Evolutionary conservation across 2,113 vertebrate genomes (phyloP).

Genomic region (Cinclus mexicanus): DNA sequence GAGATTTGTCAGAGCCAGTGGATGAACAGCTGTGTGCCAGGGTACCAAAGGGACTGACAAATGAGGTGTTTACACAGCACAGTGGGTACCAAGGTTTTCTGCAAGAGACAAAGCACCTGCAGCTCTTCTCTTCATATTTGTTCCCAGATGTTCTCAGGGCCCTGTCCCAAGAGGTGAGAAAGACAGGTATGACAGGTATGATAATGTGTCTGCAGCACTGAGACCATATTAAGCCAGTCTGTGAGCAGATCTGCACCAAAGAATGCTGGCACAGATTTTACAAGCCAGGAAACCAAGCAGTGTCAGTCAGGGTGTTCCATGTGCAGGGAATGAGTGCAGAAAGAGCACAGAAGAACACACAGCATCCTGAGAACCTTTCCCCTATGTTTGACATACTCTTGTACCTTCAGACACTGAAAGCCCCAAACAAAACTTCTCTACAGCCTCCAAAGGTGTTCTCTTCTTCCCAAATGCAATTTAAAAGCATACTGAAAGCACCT

Average conservation of each 20-base stretch:
- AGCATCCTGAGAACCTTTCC: neutral
- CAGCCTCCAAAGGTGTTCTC: neutral
- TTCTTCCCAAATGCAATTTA: neutral
- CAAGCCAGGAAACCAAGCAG: neutral
- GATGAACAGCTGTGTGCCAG: neutral
- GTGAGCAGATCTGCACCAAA: neutral
- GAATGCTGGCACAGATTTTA: neutral
- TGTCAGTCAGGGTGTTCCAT: neutral
- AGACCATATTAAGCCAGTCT: neutral
- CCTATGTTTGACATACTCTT: neutral
- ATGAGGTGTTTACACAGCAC: neutral
- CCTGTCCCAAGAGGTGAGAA: neutral
- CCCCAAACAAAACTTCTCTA: neutral
- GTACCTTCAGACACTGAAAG: neutral
- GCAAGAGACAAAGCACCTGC: neutral
- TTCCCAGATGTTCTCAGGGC: neutral
- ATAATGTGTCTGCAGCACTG: neutral
- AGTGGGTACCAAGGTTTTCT: neutral
- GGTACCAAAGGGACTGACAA: neutral
- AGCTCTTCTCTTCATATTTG: neutral
- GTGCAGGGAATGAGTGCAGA: neutral
- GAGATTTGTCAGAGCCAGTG: neutral
- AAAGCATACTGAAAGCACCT: neutral
- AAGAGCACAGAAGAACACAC: neutral
- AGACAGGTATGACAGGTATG: fast-evolving